A percentile compares a stretch with the other conserved stretches of the same genome.
phyloP scores from a whole-genome alignment of 2,797 vertebrate genomes.

The Coregonus ussuriensis region DNA sequence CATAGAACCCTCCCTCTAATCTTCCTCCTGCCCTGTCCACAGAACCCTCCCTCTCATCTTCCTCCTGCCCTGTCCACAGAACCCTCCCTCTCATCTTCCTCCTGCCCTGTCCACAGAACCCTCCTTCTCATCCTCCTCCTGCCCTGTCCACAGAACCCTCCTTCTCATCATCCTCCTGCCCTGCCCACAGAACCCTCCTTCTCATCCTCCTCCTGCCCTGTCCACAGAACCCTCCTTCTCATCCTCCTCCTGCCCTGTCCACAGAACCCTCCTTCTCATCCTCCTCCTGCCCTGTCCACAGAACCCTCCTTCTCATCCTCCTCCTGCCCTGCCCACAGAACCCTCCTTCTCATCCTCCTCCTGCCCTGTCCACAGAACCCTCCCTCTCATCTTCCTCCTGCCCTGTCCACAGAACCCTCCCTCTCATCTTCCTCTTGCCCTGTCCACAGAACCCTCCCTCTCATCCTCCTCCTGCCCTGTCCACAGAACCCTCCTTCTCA shows the following conservation, averaged over 20 bases:
- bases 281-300: background rate
- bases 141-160: background rate
- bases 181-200: background rate
- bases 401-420: background rate
- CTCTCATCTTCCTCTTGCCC: background rate
- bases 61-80: background rate
- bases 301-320: background rate
- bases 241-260: background rate
- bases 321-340: background rate
- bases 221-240: background rate
- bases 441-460: background rate
- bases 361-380: background rate
- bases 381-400: background rate
- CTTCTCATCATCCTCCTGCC: background rate
- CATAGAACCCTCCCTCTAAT: background rate
- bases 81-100: background rate
- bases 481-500: background rate
- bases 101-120: background rate
- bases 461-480: background rate
- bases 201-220: background rate
- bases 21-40: background rate
- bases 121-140: background rate
- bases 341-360: slow-evolving; percentile 1
- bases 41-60: background rate
- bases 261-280: background rate